Percentiles rank a stretch among this genome's conserved stretches.
phyloP scores from a whole-genome alignment of 2,888 invertebrate species.

The Drosophila robusta region DNA sequence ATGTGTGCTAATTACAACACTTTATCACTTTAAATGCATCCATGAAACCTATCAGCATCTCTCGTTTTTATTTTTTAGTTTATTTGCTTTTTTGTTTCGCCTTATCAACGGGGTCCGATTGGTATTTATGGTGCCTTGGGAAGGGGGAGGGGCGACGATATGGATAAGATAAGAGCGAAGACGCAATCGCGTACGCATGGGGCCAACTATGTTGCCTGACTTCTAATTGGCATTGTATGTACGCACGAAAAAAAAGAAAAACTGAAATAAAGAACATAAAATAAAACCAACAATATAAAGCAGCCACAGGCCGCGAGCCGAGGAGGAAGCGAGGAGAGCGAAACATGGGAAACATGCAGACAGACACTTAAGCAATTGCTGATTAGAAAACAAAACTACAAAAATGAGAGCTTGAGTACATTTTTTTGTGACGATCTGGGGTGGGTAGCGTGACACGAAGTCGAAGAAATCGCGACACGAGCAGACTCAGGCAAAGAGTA shows the following conservation, averaged over 20 bases:
- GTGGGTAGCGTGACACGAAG: background rate
- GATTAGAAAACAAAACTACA: constrained; percentile 30
- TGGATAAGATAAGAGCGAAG: constrained; percentile 60
- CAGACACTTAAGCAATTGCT: constrained; percentile 25
- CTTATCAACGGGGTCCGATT: constrained; percentile 28
- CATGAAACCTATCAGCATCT: constrained; percentile 38
- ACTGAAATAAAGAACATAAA: background rate
- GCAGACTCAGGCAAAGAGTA: too few relatives aligned
- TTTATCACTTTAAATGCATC: constrained; percentile 56
- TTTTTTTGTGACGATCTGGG: background rate
- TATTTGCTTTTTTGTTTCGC: background rate
- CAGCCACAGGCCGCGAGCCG: background rate
- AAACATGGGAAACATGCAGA: constrained; percentile 26
- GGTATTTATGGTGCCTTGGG: constrained; percentile 10
- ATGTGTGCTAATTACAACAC: constrained; percentile 75
- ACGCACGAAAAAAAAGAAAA: constrained; percentile 30
- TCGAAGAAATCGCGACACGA: too few relatives aligned
- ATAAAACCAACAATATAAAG: background rate
- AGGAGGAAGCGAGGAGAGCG: background rate
- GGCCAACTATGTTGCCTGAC: constrained; percentile 56
- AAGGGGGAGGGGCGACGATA: background rate
- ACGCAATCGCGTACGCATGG: constrained; percentile 1
- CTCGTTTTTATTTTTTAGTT: background rate
- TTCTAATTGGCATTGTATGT: constrained; percentile 75
- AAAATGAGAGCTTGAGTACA: background rate